Evolutionary conservation across 92 coral and sea anemone genomes (phyloP).

Genomic region (Paramuricea clavata): DNA sequence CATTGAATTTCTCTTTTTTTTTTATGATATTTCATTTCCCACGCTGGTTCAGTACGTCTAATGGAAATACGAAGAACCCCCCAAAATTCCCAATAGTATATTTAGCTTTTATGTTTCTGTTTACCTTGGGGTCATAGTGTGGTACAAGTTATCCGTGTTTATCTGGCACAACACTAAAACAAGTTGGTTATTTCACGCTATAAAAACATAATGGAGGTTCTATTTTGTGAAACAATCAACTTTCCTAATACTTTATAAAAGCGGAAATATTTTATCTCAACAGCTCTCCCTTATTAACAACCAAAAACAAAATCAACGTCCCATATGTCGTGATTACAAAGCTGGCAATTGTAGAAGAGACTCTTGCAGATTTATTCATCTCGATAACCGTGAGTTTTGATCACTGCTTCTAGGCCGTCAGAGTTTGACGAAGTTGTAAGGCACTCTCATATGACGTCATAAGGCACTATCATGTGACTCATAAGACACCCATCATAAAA

Average conservation of each 20-base stretch:
- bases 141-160: background rate
- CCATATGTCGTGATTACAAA: slow-evolving; percentile 97
- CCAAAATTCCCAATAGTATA: too few species aligned
- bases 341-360: slow-evolving; percentile 99
- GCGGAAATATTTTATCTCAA: slow-evolving; percentile 44
- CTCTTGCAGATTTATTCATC: slow-evolving; percentile 99
- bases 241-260: slow-evolving; percentile 21
- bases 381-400: slow-evolving; percentile 94
- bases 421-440: background rate
- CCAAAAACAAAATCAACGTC: slow-evolving; percentile 82
- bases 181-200: slow-evolving; percentile 8
- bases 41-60: too few species aligned
- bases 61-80: too few species aligned
- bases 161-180: background rate
- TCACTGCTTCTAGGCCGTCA: background rate
- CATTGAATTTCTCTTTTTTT: too few species aligned
- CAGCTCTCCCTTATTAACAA: slow-evolving; percentile 45
- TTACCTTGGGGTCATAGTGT: background rate
- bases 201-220: background rate
- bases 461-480: background rate
- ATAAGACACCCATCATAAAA: background rate
- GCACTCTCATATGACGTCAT: background rate
- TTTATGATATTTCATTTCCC: too few species aligned
- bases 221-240: slow-evolving; percentile 9
- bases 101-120: background rate